Base-by-base conservation (phyloP, 2,888 invertebrate species). In the Drosophila prostipennis region DNA sequence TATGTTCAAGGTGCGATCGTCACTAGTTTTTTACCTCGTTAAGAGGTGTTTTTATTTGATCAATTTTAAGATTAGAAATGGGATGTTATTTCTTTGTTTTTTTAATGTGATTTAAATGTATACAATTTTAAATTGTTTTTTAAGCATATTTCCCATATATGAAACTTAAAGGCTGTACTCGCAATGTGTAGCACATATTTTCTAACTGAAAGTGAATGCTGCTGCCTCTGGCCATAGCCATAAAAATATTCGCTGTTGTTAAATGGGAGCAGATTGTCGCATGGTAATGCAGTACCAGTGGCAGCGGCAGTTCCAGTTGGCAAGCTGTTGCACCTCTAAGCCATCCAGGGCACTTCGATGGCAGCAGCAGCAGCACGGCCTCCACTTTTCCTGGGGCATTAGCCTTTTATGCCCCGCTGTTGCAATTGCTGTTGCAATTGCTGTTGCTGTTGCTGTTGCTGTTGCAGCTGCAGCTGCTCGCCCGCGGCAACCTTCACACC, bases 271-370 rank as follows among this genome's bases (percentile, higher is more conserved):
- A 64, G 54, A 64, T 73, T 71, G 74, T 73, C 51, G 54, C 64
- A 42, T 29, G 19, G 32, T 51, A 52, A 56, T 52, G 55, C 55
- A 45, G 45, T 42, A 6, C 8, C 14, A 39, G 10, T 32, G 1
- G 32, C 32, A 34, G 34, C 11, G 11, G 34, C 34, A 34, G 34
- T 34, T 32, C 7, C 7, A 6, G 14, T 60, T 65, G 73, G 75
- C 83, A 79, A 72, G 80, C 59, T 75, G 86, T 82, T 80, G 84
- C 65, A 76, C 57, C 70, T 75, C 19, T 26, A 14, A 69, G 64
- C 70, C 39, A 36, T 29, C 29, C 61, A 34, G 37, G 51, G 16
- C 56, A 70, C 16, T 52, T 8, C 42, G 29, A 53, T 32, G 40
- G 55, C 29, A 26, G 29, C 29, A 8, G 29, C 23, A 26, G 7